Evolutionary conservation across 2,113 vertebrate species (phyloP), one percentile per base, ranked within the genome.

Genomic region (Cheirogaleus medius): DNA sequence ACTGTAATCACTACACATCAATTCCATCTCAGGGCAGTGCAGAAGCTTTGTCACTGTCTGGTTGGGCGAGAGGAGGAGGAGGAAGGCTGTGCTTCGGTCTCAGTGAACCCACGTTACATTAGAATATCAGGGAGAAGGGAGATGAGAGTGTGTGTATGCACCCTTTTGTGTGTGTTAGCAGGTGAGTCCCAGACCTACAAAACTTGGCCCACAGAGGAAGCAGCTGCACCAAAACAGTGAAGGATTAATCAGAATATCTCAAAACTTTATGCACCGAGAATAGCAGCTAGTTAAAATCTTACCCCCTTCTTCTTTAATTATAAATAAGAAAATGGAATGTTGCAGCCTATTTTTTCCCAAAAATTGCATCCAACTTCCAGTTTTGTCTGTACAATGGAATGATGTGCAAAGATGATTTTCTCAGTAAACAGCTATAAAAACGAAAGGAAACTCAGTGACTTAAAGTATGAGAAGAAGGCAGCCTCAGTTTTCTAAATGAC

Each of bases 331-430:
- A 87, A 88, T n/a, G 58, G 37, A 71, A 34, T 37, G 25, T 66
- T 83, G 44, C 29, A n/a, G 4, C 37, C 37, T 68, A 68, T 63
- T 15, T 52, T 32, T 52, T 23, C 17, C 3, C 76, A 13, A 0
- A 60, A 74, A 82, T 34, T 34, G 6, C 18, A 92, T 12, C 47
- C 73, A 64, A 81, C n/a, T 87, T 94, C 52, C 27, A 83, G 39
- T 69, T 96, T 95, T 92, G 80, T 64, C 68, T 83, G 13, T 44
- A 87, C 14, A 77, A 78, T 44, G 80, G 25, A 74, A 77, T 32
- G 63, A 74, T 27, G 4, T 77, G 18, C 44, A 81, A 84, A 94
- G 39, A 95, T 90, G 15, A 1, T 91, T 68, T 90, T 86, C 87
- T 87, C 39, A 83, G 7, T 66, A 81, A 96, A 87, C 20, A 49